Evolutionary conservation across 2,113 vertebrate genomes (phyloP).

Genomic region (Urocynchramus pylzowi): DNA sequence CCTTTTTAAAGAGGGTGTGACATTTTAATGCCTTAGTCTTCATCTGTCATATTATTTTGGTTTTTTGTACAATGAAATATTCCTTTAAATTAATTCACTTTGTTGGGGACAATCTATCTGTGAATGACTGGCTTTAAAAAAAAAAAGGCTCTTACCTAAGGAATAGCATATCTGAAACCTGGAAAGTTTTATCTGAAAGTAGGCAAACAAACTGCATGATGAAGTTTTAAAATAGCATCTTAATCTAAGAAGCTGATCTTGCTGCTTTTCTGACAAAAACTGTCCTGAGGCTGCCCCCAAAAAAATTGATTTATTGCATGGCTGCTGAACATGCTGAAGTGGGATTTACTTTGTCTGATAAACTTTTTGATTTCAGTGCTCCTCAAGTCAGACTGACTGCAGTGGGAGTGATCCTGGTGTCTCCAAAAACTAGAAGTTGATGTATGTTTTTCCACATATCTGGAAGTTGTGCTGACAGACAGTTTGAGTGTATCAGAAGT

Average conservation of each 20-base stretch:
- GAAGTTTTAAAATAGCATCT: background rate
- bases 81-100: background rate
- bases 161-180: background rate
- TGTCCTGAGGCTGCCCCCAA: fast-evolving
- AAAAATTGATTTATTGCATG: background rate
- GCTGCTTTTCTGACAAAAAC: background rate
- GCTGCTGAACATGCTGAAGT: fast-evolving
- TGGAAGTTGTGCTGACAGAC: background rate
- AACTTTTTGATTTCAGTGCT: background rate
- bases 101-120: background rate
- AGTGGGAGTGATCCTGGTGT: background rate
- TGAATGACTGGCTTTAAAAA: background rate
- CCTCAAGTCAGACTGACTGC: background rate
- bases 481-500: background rate
- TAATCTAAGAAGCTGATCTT: background rate
- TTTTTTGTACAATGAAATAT: background rate
- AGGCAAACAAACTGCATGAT: background rate
- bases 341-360: background rate
- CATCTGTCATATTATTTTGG: background rate
- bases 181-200: background rate
- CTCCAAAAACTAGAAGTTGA: background rate
- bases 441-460: background rate
- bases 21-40: background rate
- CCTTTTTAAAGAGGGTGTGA: background rate
- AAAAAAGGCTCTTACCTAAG: background rate